Evolutionary conservation across 64 coral and sea anemone genomes (phyloP).

Genomic region (Trachythela sp.): DNA sequence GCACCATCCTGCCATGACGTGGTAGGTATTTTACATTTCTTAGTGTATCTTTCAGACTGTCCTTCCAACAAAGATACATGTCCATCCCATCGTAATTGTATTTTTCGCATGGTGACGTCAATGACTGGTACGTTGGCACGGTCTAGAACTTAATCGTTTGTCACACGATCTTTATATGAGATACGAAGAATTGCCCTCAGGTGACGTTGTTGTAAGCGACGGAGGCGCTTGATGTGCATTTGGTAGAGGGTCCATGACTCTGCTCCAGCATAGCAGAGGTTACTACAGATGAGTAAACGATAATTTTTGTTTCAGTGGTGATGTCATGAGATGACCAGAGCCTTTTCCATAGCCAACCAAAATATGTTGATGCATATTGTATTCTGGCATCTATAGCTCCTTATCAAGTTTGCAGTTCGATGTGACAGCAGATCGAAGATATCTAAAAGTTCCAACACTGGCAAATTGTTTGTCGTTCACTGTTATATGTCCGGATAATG

Average conservation of each 20-base stretch:
- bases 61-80: conserved; percentile 11
- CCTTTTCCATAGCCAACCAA: conserved; percentile 2
- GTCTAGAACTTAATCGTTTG: conserved; percentile 1
- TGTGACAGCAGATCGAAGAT: not conserved
- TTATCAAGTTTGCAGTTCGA: not conserved
- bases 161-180: not conserved
- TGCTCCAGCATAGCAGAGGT: not conserved
- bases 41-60: not conserved
- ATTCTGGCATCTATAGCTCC: conserved; percentile 6
- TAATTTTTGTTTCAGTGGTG: not conserved
- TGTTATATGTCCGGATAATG: not conserved
- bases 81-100: conserved; percentile 34
- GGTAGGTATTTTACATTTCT: not conserved
- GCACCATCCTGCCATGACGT: too few species aligned
- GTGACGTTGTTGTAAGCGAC: conserved; percentile 36
- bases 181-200: conserved; percentile 18
- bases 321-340: not conserved
- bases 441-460: conserved; percentile 4
- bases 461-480: not conserved
- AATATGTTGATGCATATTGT: not conserved
- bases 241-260: conserved; percentile 21
- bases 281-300: conserved; percentile 24
- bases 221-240: not conserved
- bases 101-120: conserved; percentile 10
- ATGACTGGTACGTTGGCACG: not conserved